Evolutionary conservation across 2,888 invertebrate genomes (phyloP).

Genomic region (Notodonta dromedarius): DNA sequence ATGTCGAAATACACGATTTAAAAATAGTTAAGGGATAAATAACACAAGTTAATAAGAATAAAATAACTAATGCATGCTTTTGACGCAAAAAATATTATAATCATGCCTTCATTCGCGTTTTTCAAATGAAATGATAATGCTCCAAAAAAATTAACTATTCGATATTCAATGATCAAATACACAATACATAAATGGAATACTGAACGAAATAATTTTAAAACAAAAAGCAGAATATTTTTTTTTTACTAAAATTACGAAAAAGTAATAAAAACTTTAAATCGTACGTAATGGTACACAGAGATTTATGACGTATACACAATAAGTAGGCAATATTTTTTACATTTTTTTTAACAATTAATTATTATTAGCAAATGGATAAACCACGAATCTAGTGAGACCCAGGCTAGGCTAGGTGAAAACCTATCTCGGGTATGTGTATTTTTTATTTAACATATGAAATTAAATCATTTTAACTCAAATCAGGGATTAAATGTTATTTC

Average conservation of each 20-base stretch:
- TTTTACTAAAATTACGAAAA: neutral
- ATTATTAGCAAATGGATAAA: no score
- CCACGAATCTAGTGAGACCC: no score
- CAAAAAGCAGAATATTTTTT: neutral
- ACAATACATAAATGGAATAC: neutral
- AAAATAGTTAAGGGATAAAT: neutral
- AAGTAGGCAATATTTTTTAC: no score
- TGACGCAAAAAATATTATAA: constrained; percentile 20
- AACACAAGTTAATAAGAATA: neutral
- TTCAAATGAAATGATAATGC: constrained; percentile 7
- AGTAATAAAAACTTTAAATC: no score
- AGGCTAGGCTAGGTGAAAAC: no score
- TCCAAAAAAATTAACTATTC: constrained; percentile 35
- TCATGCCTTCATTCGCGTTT: neutral
- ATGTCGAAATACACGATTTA: neutral
- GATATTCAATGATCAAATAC: neutral
- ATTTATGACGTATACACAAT: no score
- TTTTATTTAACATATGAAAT: no score
- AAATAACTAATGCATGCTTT: neutral
- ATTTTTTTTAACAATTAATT: no score
- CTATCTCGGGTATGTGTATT: no score
- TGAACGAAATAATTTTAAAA: neutral
- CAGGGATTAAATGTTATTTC: no score
- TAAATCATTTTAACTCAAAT: no score
- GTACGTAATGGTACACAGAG: no score